These are phyloP conservation scores for Petrocephalus schoutedeni DNA, from an alignment of 2,797 vertebrate genomes.

Conservation along the genomic window DNA sequence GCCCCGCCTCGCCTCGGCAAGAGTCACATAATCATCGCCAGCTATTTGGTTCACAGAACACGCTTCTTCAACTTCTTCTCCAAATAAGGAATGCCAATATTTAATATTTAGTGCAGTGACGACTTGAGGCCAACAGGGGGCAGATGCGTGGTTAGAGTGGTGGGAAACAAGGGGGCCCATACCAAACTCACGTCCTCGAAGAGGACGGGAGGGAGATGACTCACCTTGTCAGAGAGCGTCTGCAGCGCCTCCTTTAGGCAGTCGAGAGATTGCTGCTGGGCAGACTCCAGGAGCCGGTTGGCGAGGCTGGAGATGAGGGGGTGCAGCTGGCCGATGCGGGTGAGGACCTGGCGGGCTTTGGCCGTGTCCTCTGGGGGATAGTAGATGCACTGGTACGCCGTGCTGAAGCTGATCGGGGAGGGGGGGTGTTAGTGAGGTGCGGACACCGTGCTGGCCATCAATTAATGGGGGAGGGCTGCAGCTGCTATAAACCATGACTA, in stretches of 20 bases:
- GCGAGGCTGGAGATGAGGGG: conserved; percentile 83
- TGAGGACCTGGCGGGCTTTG: conserved; percentile 92
- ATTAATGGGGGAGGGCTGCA: background rate
- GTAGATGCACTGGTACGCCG: conserved; percentile 97
- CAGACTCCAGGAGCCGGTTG: conserved; percentile 84
- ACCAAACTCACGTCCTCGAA: background rate
- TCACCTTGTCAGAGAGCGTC: conserved; percentile 92
- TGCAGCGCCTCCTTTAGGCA: conserved; percentile 87
- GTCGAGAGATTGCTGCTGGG: conserved; percentile 77
- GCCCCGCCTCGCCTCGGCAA: background rate
- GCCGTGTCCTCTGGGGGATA: conserved; percentile 96
- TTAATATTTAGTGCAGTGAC: background rate
- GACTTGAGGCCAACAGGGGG: background rate
- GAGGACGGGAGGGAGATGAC: conserved; percentile 30
- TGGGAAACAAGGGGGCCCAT: background rate
- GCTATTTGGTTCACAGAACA: background rate
- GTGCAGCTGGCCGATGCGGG: conserved; percentile 81
- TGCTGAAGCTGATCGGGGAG: conserved; percentile 67
- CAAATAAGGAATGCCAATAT: background rate
- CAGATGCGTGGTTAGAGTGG: background rate
- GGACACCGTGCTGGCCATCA: too few relatives aligned
- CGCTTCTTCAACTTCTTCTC: background rate
- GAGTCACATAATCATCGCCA: background rate
- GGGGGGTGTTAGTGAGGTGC: too few relatives aligned
- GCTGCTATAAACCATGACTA: background rate